Conservation (phyloP, 2,113 vertebrate species). For the Microtus montanus region DNA sequence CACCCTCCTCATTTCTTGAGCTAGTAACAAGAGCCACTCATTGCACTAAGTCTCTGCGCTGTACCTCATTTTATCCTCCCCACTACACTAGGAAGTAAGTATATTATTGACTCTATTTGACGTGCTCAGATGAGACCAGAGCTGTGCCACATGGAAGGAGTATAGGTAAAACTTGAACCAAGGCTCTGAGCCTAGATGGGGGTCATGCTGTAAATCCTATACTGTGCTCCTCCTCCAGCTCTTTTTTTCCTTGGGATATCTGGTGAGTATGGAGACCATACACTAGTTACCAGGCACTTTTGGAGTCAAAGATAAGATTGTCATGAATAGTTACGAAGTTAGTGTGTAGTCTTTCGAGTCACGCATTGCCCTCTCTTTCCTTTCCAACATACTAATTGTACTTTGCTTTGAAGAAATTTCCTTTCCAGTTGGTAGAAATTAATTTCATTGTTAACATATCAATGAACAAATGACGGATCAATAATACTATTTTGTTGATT, state of each 20-base stretch:
- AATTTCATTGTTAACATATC: slow-evolving; percentile 17
- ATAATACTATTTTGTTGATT: slow-evolving; percentile 25
- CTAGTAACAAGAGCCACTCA: background rate
- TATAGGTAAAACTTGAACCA: background rate
- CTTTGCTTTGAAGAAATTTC: background rate
- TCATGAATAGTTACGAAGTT: no score
- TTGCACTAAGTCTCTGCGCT: background rate
- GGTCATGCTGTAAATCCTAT: background rate
- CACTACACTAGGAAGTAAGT: background rate
- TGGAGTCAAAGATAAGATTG: background rate
- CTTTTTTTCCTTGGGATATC: background rate
- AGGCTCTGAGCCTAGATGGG: background rate
- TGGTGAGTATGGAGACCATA: background rate
- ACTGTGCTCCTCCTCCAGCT: background rate
- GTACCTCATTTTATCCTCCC: background rate
- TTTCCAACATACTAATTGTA: background rate
- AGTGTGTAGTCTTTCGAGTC: background rate
- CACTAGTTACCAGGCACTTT: background rate
- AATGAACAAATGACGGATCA: background rate
- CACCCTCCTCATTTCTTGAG: background rate
- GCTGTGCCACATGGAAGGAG: background rate
- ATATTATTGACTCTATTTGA: background rate
- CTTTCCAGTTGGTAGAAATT: slow-evolving; percentile 37
- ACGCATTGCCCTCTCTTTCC: background rate
- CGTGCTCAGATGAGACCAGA: background rate